phyloP scores from a whole-genome alignment of 2,113 vertebrate genomes.

The Urocitellus parryii region DNA sequence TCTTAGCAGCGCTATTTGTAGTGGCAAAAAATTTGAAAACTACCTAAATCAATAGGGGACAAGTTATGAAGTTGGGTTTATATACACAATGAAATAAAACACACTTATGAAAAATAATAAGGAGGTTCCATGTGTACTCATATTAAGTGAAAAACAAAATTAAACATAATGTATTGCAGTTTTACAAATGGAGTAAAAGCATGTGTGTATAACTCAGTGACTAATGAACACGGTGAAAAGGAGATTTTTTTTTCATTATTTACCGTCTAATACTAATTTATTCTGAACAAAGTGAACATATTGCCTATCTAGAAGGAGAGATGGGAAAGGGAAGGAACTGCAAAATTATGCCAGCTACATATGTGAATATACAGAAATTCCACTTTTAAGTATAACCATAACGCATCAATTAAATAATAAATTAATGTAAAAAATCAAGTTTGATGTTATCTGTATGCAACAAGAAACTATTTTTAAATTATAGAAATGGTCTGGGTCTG shows the following conservation, averaged over 20 bases:
- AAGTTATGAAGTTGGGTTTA: not conserved
- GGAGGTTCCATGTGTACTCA: not conserved
- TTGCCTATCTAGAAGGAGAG: not conserved
- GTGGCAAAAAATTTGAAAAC: not conserved
- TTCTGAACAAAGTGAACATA: not conserved
- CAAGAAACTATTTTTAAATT: not conserved
- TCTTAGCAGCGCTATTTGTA: slow-evolving; percentile 2
- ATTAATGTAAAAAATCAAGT: not conserved
- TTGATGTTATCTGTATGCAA: not conserved
- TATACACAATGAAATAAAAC: not conserved
- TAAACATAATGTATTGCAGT: not conserved
- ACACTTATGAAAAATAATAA: slow-evolving; percentile 13
- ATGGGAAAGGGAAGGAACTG: no score
- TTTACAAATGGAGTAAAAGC: not conserved
- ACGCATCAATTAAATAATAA: no score
- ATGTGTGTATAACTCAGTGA: not conserved
- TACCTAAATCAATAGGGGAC: not conserved
- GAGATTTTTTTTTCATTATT: not conserved
- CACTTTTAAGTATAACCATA: no score
- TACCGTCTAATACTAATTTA: not conserved
- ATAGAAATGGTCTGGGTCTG: not conserved
- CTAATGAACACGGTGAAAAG: not conserved
- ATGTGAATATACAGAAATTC: no score
- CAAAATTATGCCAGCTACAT: no score
- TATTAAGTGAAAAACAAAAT: slow-evolving; percentile 9